Evolutionary conservation across 2,113 vertebrate genomes (phyloP), one percentile per base, ranked within the genome.

Genomic region (Osmerus eperlanus): DNA sequence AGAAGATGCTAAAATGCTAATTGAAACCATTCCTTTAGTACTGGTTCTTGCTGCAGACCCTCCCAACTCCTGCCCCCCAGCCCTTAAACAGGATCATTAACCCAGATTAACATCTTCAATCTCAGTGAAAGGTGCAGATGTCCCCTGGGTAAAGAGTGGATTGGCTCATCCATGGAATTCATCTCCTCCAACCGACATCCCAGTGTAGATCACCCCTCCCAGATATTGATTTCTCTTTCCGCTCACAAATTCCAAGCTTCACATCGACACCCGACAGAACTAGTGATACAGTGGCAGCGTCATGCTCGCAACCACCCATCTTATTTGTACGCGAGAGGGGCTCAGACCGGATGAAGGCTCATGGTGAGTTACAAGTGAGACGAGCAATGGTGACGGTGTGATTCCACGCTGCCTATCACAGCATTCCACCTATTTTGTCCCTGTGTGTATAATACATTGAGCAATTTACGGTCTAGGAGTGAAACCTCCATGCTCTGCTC

Each of bases 51-150:
- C 65, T 66, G 23, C 63, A 73, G 54, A 80, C 25, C 12, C 65
- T 23, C 14, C 56, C 14, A 13, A 59, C 75, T 54, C 53, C 60
- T 74, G 75, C 61, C 69, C 14, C 41, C 13, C 7, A 52, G 75
- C 75, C 86, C 69, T 78, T 60, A 82, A 75, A 70, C 62, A 14
- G 67, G 71, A 71, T 81, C 60, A 81, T 82, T 87, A 79, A 68
- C 74, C 68, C 64, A 84, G 81, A 87, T 87, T 83, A 78, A 82
- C 80, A 80, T 80, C 65, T 67, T 67, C 15, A 70, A 0, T 6
- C 59, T 21, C 41, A 59, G 65, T 41, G 7, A 36, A 36, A 36
- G 68, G 78, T 73, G 74, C 74, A 72, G 66, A 9, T 19, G 66
- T 76, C 81, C 78, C 51, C 14, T 19, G 80, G 80, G 73, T 16